phyloP scores from a whole-genome alignment of 2,888 invertebrate species.

The Galeopsomyia nigrocyanea region DNA sequence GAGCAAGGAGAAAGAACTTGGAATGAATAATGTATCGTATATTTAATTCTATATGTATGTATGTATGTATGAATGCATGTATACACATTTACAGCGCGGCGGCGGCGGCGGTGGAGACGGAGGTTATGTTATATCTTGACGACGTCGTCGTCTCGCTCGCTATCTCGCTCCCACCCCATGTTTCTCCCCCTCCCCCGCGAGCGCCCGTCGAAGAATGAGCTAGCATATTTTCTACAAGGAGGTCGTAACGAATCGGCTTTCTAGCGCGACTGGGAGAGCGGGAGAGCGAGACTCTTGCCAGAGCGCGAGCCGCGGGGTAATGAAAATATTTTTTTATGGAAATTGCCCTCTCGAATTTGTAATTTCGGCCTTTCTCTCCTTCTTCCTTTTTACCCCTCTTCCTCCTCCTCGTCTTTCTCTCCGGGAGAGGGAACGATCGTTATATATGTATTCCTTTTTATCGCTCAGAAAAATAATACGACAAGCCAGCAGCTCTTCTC shows the following conservation, averaged over 20 bases:
- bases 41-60: conserved; percentile 66
- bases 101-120: conserved; percentile 14
- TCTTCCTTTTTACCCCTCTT: not conserved
- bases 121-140: conserved; percentile 45
- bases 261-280: conserved; percentile 52
- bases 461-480: conserved; percentile 29
- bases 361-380: conserved; percentile 30
- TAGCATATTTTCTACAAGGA: conserved; percentile 65
- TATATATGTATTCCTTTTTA: conserved; percentile 19
- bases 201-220: conserved; percentile 58
- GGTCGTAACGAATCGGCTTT: conserved; percentile 66
- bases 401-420: not conserved
- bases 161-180: conserved; percentile 46
- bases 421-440: not conserved
- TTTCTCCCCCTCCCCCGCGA: conserved; percentile 39
- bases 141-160: conserved; percentile 27
- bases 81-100: conserved; percentile 49
- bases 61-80: conserved; percentile 43
- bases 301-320: conserved; percentile 31
- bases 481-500: not conserved
- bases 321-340: conserved; percentile 50
- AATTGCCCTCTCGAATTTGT: conserved; percentile 46
- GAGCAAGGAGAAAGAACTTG: conserved; percentile 67
- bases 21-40: conserved; percentile 70
- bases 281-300: conserved; percentile 10